phyloP scores from a whole-genome alignment of 92 coral and sea anemone genomes.

The Zoanthus sansibaricus region DNA sequence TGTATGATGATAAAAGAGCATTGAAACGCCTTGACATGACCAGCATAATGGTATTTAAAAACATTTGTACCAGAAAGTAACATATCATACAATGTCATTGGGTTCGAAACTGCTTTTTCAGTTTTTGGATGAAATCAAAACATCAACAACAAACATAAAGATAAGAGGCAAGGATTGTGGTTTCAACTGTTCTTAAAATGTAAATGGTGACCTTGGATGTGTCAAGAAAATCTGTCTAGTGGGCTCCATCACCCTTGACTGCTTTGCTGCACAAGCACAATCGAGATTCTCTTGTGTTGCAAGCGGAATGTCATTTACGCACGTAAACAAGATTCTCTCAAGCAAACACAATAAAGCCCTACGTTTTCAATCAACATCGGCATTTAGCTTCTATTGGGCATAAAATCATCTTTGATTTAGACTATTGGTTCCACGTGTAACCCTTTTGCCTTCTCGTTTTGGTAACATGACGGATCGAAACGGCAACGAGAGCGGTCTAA shows the following conservation, averaged over 20 bases:
- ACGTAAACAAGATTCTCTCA: slow-evolving; percentile 17
- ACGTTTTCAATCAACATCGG: neutral
- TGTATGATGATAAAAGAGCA: neutral
- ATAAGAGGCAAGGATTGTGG: neutral
- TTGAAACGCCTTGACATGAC: neutral
- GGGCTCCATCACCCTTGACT: neutral
- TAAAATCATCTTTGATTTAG: neutral
- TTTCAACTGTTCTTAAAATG: neutral
- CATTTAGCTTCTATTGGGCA: neutral
- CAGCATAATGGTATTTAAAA: neutral
- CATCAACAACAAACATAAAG: slow-evolving; percentile 2
- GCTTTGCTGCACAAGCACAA: slow-evolving; percentile 15
- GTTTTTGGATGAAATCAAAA: neutral
- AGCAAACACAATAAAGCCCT: slow-evolving; percentile 4
- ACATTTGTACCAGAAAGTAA: neutral
- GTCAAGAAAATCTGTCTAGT: neutral
- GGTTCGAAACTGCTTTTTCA: neutral
- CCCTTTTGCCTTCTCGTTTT: neutral
- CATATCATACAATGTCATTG: neutral
- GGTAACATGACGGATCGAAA: neutral
- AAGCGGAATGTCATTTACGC: slow-evolving; percentile 8
- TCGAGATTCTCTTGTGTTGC: neutral
- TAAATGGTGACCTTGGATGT: slow-evolving; percentile 6
- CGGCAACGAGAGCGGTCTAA: neutral
- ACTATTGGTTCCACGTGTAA: neutral